Evolutionary conservation across 2,113 vertebrate species (phyloP).

Genomic region (Pseudorasbora parva): DNA sequence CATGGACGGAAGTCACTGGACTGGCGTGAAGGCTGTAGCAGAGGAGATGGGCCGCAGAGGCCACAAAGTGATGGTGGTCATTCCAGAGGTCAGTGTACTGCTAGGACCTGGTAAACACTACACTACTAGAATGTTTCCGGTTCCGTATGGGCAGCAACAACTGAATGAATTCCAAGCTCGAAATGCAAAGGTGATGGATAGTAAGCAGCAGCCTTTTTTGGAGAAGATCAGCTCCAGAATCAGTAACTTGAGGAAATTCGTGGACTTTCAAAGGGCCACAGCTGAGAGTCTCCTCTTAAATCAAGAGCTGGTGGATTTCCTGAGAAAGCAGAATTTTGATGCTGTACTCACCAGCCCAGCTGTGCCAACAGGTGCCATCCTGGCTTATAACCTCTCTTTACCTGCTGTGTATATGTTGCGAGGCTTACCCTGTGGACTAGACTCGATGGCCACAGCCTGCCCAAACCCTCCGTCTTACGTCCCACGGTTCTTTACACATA

Average conservation of each 20-base stretch:
- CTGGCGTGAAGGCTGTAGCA: conserved; percentile 72
- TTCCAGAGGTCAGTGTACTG: conserved; percentile 76
- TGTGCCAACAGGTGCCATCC: conserved; percentile 68
- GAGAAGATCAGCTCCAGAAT: conserved; percentile 52
- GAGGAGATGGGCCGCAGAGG: conserved; percentile 78
- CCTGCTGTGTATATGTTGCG: conserved; percentile 72
- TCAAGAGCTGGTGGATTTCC: conserved; percentile 57
- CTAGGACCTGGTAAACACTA: conserved; percentile 77
- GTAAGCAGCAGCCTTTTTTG: conserved; percentile 56
- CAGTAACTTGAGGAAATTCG: neutral
- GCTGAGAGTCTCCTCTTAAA: conserved; percentile 77
- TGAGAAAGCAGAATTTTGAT: conserved; percentile 68
- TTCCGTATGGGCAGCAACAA: conserved; percentile 70
- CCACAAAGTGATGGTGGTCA: conserved; percentile 74
- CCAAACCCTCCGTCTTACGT: conserved; percentile 76
- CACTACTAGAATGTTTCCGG: conserved; percentile 62
- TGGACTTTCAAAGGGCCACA: neutral
- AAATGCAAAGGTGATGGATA: neutral
- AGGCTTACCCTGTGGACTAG: conserved; percentile 69
- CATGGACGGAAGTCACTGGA: conserved; percentile 89
- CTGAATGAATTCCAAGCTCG: neutral
- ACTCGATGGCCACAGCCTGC: conserved; percentile 66
- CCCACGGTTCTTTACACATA: conserved; percentile 75
- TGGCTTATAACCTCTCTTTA: conserved; percentile 66
- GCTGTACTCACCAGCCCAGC: conserved; percentile 72